These are phyloP conservation scores for Drosophila nr. perissopoda DNA, from an alignment of 2,888 invertebrate species.

Conservation along the genomic window DNA sequence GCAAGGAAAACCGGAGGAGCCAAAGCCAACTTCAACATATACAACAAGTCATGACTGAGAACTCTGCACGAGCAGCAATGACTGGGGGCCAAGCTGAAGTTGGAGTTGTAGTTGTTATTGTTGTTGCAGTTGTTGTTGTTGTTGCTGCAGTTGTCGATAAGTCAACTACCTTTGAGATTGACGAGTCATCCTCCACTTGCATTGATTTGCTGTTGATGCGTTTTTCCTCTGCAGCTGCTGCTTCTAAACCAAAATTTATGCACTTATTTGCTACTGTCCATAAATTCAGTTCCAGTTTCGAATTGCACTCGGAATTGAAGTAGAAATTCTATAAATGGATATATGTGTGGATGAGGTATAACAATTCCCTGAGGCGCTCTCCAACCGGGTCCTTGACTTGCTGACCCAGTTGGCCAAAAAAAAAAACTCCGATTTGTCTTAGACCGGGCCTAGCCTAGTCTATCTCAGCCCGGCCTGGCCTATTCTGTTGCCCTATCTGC, in stretches of 20 bases:
- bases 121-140: neutral
- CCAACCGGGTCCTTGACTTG: constrained; percentile 74
- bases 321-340: constrained; percentile 47
- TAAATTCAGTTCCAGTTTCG: constrained; percentile 41
- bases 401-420: constrained; percentile 70
- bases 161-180: constrained; percentile 42
- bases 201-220: constrained; percentile 65
- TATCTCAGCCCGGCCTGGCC: constrained; percentile 9
- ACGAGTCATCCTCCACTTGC: constrained; percentile 66
- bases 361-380: constrained; percentile 55
- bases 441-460: constrained; percentile 24
- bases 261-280: constrained; percentile 76
- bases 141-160: constrained; percentile 30
- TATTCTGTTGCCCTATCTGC: constrained; percentile 8
- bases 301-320: constrained; percentile 1
- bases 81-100: constrained; percentile 21
- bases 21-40: constrained; percentile 4
- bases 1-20: neutral
- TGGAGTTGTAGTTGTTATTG: neutral
- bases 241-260: constrained; percentile 57
- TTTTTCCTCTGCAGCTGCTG: neutral
- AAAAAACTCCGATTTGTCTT: constrained; percentile 55
- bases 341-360: constrained; percentile 21
- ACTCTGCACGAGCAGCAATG: neutral
- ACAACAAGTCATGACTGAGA: constrained; percentile 15